Base-by-base conservation (phyloP, 2,797 vertebrate species). In the Myioborus miniatus region DNA sequence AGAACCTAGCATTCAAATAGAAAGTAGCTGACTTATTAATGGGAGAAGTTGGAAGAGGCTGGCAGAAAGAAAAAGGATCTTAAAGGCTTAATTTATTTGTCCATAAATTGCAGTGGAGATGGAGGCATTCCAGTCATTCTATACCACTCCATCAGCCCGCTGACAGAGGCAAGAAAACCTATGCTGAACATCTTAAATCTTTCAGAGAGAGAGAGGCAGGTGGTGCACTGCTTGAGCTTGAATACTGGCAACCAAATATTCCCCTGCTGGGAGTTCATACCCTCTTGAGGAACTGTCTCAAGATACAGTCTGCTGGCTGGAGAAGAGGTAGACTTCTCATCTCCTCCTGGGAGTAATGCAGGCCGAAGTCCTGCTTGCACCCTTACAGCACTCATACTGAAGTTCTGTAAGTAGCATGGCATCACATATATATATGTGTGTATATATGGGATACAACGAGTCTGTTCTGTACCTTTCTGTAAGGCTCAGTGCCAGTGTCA, bases 141-240 rank as follows among this genome's bases (percentile, higher is more conserved):
- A 46, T 37, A 47, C 32, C 13, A 32, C 39, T 60, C 58, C 8
- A 47, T 71, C 82, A 90, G 58, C 20, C 65, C 64, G 34, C 69
- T 81, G 79, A 29, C 53, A 79, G 68, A 84, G 21, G 29, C 59
- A 84, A 67, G 50, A 55, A 32, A 75, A 69, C 39, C 89, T 85
- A 41, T 1, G 12, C 29, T 63, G 41, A 89, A 27, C 32, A 69
- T 58, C 55, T 80, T 86, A 58, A 91, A 83, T 76, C 83, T 90
- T 95, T 84, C 62, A 86, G n/a, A n/a, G n/a, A n/a, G n/a, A 81
- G 43, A 68, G 43, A 36, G 52, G n/a, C 58, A 81, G 71, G 53
- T n/a, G 24, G 30, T 52, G 4, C 55, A 22, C 41, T 64, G 24
- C 30, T 81, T 52, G 21, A 11, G 27, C 24, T 75, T 85, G 22